Conservation (phyloP, 2,888 invertebrate species). For the Campoplex nolae region DNA sequence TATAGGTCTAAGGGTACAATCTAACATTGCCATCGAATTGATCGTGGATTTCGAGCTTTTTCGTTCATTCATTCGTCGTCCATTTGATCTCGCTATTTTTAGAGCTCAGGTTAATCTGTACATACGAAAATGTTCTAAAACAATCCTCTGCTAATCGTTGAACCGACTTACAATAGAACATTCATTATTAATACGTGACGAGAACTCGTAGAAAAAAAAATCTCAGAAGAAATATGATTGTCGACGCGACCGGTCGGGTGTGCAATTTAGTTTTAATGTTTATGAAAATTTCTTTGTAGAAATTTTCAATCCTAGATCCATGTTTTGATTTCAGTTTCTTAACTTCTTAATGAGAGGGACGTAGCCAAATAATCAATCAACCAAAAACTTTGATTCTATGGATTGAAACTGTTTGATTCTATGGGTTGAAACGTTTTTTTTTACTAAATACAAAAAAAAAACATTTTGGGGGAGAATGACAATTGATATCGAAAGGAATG, state of each 20-base stretch:
- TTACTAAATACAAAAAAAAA: too few species aligned
- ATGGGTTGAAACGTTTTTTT: too few species aligned
- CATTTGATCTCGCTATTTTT: background rate
- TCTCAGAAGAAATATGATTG: background rate
- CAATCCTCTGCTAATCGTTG: background rate
- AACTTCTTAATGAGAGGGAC: background rate
- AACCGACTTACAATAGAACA: background rate
- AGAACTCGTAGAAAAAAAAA: background rate
- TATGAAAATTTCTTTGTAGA: background rate
- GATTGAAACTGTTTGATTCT: too few species aligned
- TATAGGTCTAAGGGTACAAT: slow-evolving; percentile 52
- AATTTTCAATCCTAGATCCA: background rate
- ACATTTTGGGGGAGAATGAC: too few species aligned
- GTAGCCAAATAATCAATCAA: too few species aligned
- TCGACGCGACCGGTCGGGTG: too few species aligned
- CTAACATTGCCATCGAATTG: slow-evolving; percentile 26
- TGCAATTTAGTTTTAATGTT: too few species aligned
- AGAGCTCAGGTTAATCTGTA: background rate
- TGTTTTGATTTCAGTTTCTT: background rate
- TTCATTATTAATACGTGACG: background rate
- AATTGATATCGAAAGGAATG: background rate
- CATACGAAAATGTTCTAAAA: too few species aligned
- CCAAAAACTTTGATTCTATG: too few species aligned
- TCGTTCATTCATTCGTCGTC: background rate
- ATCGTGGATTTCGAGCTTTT: background rate